Evolutionary conservation across 2,888 invertebrate species (phyloP), one percentile per base, ranked within the genome.

Genomic region (Pollenia amentaria): DNA sequence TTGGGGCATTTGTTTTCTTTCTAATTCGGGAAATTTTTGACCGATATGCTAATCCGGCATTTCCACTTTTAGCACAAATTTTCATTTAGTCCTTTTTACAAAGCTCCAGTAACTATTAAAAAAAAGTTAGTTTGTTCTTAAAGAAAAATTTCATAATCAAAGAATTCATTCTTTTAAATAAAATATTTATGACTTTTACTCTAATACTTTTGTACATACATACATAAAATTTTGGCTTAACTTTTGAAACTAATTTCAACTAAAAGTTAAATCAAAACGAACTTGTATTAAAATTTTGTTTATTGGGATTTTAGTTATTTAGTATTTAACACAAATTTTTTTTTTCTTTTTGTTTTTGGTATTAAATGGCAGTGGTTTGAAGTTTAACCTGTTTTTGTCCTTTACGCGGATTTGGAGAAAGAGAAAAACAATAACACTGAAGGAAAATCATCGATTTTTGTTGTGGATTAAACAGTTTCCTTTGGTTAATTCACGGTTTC

Each of bases 121-220:
- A 29, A 0, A 6, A 29, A 29, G 29, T n/a, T n/a, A n/a, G n/a
- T n/a, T n/a, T n/a, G n/a, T n/a, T n/a, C n/a, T n/a, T n/a, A n/a
- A n/a, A n/a, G n/a, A n/a, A n/a, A n/a, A n/a, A 6, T 29, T 29
- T 29, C 1, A 29, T 29, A 29, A 29, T 11, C n/a, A 48, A 78
- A 69, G 69, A 78, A 69, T 69, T 67, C 78, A 78, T 78, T 78
- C 78, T 48, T 42, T 78, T 69, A 60, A 48, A 11, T 14, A 9
- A 46, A n/a, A 46, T 11, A 16, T 14, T 9, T 14, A 29, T 29
- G 3, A 0, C 29, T 11, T 16, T 12, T 38, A 21, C 1, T 18
- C 11, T 57, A 42, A 21, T 46, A 57, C 40, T 8, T 60, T 1
- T 21, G 46, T 65, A 40, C 12, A 29, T 16, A 10, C 40, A 40